Evolutionary conservation across 2,113 vertebrate species (phyloP), one percentile per base, ranked within the genome.

Genomic region (Triplophysa dalaica): DNA sequence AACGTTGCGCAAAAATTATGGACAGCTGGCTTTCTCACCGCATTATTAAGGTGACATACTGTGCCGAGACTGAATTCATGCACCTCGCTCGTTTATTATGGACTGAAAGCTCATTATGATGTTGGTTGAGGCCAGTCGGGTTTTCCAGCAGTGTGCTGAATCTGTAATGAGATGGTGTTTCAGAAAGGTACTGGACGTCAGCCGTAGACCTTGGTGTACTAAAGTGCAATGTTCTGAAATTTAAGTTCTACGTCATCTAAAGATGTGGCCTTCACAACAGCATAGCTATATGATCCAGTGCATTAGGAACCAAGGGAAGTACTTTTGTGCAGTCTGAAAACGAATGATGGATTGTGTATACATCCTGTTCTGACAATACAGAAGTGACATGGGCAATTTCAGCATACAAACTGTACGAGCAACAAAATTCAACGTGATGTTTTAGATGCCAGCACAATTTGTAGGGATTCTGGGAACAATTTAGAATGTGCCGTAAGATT

Each of bases 21-120:
- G 19, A 60, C 70, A 60, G 70, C 70, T 73, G 70, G 54, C 54
- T 73, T 73, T 43, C 54, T 73, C 60, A 73, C 12, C 22, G 54
- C 41, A 60, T 60, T 73, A 73, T 22, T 60, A 73, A 10, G 29
- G 29, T 60, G 33, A 16, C 54, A 60, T 22, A 73, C 72, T 61
- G 54, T 75, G 72, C 38, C 1, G 58, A 75, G 41, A 48, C 58
- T 45, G 11, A 12, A 48, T 75, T 48, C 48, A 22, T 62, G 45
- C 21, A 14, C 16, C 24, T 19, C 26, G 58, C 72, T 63, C 21
- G 1, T 75, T 75, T 75, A 48, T 75, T 62, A 63, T 19, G 41
- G 41, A 12, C 41, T 45, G 56, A 73, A 58, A 5, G n/a, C 33
- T 9, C 22, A 75, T 75, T 24, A 75, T 75, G 58, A 19, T 62